Evolutionary conservation across 2,113 vertebrate species (phyloP).

Genomic region (Tachysurus fulvidraco): DNA sequence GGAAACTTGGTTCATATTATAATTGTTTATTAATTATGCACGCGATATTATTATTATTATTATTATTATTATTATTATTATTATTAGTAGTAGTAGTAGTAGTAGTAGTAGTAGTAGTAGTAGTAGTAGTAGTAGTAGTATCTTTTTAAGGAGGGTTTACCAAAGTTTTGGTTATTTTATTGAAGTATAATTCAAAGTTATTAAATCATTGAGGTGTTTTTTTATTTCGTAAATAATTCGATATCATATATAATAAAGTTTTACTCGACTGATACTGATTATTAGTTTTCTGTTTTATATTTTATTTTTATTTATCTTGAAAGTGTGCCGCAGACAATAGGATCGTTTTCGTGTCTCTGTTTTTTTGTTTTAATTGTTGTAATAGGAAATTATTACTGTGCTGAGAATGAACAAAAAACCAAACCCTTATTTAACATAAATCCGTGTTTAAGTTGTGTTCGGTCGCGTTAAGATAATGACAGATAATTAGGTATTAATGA

Average conservation of each 20-base stretch:
- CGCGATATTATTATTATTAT: neutral
- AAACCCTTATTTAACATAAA: neutral
- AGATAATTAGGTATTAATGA: neutral
- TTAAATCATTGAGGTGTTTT: neutral
- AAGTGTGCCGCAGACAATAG: neutral
- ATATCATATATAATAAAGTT: neutral
- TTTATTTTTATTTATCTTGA: neutral
- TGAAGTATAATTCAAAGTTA: neutral
- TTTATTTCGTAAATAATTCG: neutral
- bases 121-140: too few species aligned
- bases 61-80: too few species aligned
- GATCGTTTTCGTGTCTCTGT: neutral
- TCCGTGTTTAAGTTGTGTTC: neutral
- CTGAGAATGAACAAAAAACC: neutral
- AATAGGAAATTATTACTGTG: neutral
- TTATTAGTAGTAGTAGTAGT: too few species aligned
- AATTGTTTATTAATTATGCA: neutral
- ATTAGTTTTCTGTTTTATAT: neutral
- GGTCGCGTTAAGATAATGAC: neutral
- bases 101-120: fast-evolving
- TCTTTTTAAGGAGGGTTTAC: neutral
- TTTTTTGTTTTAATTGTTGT: neutral
- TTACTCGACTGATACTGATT: neutral
- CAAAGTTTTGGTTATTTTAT: neutral
- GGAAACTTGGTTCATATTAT: neutral